Evolutionary conservation across 1,140 invertebrate species (phyloP).

Genomic region (Scaptomyza montana): DNA sequence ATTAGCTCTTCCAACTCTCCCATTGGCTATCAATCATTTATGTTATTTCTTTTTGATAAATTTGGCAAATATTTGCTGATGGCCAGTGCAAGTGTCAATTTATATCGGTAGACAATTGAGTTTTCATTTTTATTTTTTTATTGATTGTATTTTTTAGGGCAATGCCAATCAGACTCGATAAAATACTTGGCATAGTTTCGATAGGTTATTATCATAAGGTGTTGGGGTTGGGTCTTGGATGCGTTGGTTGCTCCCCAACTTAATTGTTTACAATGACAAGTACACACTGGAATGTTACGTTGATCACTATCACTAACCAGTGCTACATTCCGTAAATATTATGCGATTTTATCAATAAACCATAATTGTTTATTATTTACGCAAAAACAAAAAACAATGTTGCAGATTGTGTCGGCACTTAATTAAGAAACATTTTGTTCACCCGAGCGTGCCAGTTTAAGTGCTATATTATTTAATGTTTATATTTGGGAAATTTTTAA

Average conservation of each 20-base stretch:
- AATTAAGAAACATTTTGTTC: constrained; percentile 16
- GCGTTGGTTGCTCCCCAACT: constrained; percentile 23
- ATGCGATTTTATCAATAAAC: constrained; percentile 38
- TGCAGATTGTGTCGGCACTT: constrained; percentile 22
- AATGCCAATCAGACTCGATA: constrained; percentile 57
- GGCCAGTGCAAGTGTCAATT: constrained; percentile 45
- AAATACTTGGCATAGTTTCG: constrained; percentile 74
- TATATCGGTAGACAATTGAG: constrained; percentile 49
- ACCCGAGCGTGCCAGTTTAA: no score
- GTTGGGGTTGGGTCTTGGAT: constrained; percentile 20
- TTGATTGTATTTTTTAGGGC: constrained; percentile 46
- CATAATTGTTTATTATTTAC: constrained; percentile 23
- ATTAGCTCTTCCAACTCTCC: constrained; percentile 2
- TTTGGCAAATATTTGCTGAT: constrained; percentile 59
- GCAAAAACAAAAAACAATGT: constrained; percentile 28
- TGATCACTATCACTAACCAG: constrained; percentile 10
- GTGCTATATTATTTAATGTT: no score
- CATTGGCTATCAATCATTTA: constrained; percentile 12
- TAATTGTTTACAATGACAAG: constrained; percentile 48
- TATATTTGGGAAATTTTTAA: background rate
- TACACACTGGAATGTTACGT: constrained; percentile 33
- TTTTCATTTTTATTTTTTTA: constrained; percentile 25
- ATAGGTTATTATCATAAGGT: background rate
- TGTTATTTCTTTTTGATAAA: constrained; percentile 26
- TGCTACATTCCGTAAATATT: constrained; percentile 20